These are phyloP conservation scores for Tortrix viridana DNA, from an alignment of 2,888 invertebrate species.

Conservation along the genomic window DNA sequence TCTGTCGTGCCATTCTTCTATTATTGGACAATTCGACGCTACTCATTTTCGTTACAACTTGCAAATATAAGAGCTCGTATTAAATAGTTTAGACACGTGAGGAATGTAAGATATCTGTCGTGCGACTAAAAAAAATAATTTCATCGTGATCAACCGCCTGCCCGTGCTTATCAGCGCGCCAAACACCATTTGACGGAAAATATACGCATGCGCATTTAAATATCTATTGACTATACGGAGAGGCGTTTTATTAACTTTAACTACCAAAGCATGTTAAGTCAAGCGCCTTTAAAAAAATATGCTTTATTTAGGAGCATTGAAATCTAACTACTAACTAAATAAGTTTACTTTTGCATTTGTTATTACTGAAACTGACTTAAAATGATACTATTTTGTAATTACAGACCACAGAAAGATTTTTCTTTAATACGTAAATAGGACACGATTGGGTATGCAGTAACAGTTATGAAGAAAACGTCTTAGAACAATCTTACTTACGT, in stretches of 20 bases:
- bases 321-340: too few species aligned
- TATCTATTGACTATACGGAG: constrained; percentile 57
- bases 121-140: constrained; percentile 75
- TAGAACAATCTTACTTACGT: constrained; percentile 14
- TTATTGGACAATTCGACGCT: constrained; percentile 59
- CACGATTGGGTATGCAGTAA: constrained; percentile 7
- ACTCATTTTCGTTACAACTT: constrained; percentile 66
- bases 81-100: constrained; percentile 55
- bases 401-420: background rate
- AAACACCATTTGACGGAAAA: constrained; percentile 71
- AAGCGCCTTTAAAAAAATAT: background rate
- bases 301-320: background rate
- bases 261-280: background rate
- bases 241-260: constrained; percentile 16
- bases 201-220: constrained; percentile 73
- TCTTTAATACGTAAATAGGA: constrained; percentile 10
- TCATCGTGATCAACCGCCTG: constrained; percentile 69
- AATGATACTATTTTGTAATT: too few species aligned
- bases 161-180: constrained; percentile 74
- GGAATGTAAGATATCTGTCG: constrained; percentile 62
- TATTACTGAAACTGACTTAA: too few species aligned
- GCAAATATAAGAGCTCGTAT: constrained; percentile 41
- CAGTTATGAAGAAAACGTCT: constrained; percentile 13
- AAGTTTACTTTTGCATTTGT: too few species aligned
- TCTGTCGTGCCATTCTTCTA: constrained; percentile 85